Evolutionary conservation across 35 echinoderm and acorn worm species (phyloP).

Genomic region (Lytechinus pictus): DNA sequence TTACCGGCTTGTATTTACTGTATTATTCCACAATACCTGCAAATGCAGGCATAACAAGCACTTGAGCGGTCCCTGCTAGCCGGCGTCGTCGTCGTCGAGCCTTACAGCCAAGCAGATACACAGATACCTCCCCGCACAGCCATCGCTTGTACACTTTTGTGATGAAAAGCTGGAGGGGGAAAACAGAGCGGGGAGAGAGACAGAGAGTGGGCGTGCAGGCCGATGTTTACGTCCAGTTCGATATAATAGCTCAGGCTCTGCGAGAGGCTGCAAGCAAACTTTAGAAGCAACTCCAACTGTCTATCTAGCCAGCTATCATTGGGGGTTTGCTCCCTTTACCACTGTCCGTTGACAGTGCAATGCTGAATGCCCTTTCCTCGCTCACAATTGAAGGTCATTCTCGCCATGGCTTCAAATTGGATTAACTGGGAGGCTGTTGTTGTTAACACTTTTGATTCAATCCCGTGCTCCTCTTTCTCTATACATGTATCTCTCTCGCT

Average conservation of each 20-base stretch:
- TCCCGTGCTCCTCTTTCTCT: not conserved
- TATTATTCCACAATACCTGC: not conserved
- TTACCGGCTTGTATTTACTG: not conserved
- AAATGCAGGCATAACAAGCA: not conserved
- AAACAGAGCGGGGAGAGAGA: not conserved
- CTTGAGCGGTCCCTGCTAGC: not conserved
- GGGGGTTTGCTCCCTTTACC: not conserved
- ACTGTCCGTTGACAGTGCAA: not conserved
- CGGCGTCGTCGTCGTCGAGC: not conserved
- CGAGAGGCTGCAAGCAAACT: not conserved
- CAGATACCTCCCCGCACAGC: not conserved
- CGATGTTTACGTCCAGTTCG: not conserved
- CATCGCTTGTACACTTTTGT: not conserved
- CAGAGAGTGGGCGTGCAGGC: not conserved
- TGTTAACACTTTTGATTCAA: conserved; percentile 16
- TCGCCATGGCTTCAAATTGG: conserved; percentile 30
- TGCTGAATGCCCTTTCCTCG: conserved; percentile 29
- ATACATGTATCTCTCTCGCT: not conserved
- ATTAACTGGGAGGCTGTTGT: conserved; percentile 35
- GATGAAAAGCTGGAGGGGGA: not conserved
- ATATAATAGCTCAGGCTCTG: conserved; percentile 1
- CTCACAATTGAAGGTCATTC: not conserved
- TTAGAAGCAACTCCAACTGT: not conserved
- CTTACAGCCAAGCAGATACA: not conserved
- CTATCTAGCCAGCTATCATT: not conserved